Conservation (phyloP, 2,113 vertebrate genomes). For the Arizona elegans region DNA sequence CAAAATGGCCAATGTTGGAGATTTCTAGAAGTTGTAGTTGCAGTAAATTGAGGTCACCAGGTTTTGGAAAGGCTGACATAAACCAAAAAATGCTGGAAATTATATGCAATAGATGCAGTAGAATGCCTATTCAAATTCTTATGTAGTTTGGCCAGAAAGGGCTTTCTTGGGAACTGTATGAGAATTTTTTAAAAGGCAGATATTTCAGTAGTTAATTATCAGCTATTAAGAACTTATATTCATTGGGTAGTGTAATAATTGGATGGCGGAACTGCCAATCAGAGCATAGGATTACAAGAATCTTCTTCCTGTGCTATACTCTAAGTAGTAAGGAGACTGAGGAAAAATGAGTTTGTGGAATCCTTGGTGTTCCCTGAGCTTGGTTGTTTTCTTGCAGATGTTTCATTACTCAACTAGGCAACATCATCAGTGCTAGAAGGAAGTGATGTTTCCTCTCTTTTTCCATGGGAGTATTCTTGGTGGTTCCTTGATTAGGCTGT, state of each 20-base stretch:
- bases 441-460: no score
- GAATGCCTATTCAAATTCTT: not conserved
- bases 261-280: not conserved
- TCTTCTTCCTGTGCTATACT: not conserved
- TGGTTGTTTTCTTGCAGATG: no score
- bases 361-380: no score
- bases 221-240: not conserved
- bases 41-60: not conserved
- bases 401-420: no score
- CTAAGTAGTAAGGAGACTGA: not conserved
- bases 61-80: not conserved
- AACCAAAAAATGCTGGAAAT: not conserved
- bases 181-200: not conserved
- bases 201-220: not conserved
- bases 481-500: no score
- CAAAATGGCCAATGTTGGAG: not conserved
- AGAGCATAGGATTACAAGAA: not conserved
- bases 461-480: no score
- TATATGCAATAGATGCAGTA: not conserved
- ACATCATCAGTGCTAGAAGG: no score
- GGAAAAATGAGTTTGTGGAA: not conserved
- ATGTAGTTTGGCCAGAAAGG: not conserved
- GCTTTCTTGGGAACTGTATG: not conserved
- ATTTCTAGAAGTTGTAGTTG: not conserved
- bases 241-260: not conserved